Conservation (phyloP, 2,888 invertebrate genomes). For the Lottia gigantea region DNA sequence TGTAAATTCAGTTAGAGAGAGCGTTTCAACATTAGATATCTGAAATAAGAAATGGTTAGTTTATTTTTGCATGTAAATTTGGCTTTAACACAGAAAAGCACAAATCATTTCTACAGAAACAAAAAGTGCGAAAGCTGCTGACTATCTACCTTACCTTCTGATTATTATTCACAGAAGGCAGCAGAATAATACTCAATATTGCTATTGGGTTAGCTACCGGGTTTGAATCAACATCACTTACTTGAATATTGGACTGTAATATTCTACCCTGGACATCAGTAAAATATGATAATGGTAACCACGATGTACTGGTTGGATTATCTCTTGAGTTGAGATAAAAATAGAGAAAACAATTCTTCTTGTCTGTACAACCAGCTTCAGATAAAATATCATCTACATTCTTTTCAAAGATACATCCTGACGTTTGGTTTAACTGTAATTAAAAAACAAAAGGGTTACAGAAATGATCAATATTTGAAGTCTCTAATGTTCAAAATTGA, state of each 20-base stretch:
- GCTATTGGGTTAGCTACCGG: slow-evolving; percentile 29
- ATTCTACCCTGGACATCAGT: slow-evolving; percentile 44
- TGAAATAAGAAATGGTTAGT: slow-evolving; percentile 26
- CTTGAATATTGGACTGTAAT: slow-evolving; percentile 48
- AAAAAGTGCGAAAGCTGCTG: too few relatives aligned
- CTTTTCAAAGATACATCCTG: slow-evolving; percentile 43
- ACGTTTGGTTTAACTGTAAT: slow-evolving; percentile 47
- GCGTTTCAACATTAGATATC: slow-evolving; percentile 37
- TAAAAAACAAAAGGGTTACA: not conserved
- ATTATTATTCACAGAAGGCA: too few relatives aligned
- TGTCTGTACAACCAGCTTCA: slow-evolving; percentile 35
- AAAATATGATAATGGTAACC: slow-evolving; percentile 47
- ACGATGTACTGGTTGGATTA: slow-evolving; percentile 37
- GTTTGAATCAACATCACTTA: slow-evolving; percentile 49
- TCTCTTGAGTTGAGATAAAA: slow-evolving; percentile 37
- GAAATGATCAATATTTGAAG: too few relatives aligned
- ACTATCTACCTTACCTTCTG: too few relatives aligned
- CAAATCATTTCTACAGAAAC: too few relatives aligned
- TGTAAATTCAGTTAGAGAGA: slow-evolving; percentile 29
- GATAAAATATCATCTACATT: slow-evolving; percentile 35
- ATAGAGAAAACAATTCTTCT: slow-evolving; percentile 41
- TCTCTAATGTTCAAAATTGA: too few relatives aligned
- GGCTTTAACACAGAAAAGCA: too few relatives aligned
- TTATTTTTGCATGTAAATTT: too few relatives aligned
- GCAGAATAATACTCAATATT: too few relatives aligned